Conservation (phyloP, 2,888 invertebrate genomes). For the Ormia ochracea region DNA sequence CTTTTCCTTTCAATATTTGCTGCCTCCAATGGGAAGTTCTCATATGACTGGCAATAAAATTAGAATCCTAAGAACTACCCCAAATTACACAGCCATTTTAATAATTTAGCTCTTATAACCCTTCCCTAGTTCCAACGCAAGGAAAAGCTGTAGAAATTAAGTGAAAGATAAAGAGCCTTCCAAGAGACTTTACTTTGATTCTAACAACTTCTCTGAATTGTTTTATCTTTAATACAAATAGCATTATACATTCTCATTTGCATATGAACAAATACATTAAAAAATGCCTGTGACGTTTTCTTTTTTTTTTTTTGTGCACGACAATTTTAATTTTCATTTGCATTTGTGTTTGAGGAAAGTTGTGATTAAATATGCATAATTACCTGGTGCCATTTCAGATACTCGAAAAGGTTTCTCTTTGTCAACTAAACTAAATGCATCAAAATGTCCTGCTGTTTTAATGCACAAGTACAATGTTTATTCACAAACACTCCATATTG, state of each 20-base stretch:
- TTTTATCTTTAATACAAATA: constrained; percentile 46
- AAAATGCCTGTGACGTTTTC: neutral
- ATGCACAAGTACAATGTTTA: constrained; percentile 10
- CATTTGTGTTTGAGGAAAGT: constrained; percentile 51
- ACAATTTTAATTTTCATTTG: neutral
- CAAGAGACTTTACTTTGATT: constrained; percentile 48
- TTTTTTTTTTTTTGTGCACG: neutral
- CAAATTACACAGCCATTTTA: constrained; percentile 15
- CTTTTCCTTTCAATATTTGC: too few species aligned
- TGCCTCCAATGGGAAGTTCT: too few species aligned
- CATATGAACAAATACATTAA: neutral
- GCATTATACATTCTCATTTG: constrained; percentile 28
- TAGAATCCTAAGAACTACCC: neutral
- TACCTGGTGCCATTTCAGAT: constrained; percentile 67
- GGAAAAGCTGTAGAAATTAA: neutral
- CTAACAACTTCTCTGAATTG: constrained; percentile 41
- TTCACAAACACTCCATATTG: constrained; percentile 23
- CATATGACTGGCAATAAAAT: neutral
- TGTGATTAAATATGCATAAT: constrained; percentile 75
- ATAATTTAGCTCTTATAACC: constrained; percentile 63
- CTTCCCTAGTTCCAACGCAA: constrained; percentile 19
- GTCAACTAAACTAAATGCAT: constrained; percentile 38
- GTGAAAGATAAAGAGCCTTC: neutral
- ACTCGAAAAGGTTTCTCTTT: constrained; percentile 36
- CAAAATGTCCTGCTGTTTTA: constrained; percentile 46